Evolutionary conservation across 2,797 vertebrate genomes (phyloP).

Genomic region (Gymnodraco acuticeps): DNA sequence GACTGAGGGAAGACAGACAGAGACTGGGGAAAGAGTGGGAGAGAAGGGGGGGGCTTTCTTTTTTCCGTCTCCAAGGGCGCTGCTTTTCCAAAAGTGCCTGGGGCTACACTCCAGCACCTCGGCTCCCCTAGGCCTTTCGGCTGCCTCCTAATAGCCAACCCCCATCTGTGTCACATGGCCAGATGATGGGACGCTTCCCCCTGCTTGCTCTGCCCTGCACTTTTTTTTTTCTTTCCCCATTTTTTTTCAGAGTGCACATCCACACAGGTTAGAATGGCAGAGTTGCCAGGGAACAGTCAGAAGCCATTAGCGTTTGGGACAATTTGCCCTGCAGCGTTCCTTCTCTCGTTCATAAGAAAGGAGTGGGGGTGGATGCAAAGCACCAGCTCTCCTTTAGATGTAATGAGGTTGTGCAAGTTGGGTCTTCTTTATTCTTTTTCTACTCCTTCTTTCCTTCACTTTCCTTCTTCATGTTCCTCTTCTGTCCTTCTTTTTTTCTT

Average conservation of each 20-base stretch:
- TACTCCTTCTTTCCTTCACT: constrained; percentile 61
- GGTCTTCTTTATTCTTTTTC: constrained; percentile 79
- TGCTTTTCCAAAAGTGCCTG: constrained; percentile 97
- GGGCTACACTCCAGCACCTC: constrained; percentile 98
- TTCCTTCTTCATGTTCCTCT: constrained; percentile 44
- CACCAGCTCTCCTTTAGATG: constrained; percentile 85
- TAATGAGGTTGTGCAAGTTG: constrained; percentile 89
- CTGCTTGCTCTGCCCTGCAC: constrained; percentile 85
- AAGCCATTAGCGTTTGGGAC: constrained; percentile 99
- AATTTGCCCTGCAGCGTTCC: constrained; percentile 98
- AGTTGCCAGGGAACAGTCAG: constrained; percentile 99
- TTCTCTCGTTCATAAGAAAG: constrained; percentile 93
- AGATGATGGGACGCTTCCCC: constrained; percentile 97
- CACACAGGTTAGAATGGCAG: constrained; percentile 98
- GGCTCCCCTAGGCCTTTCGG: constrained; percentile 97
- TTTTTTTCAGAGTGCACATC: constrained; percentile 93
- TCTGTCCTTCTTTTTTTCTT: constrained; percentile 51
- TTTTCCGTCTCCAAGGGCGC: constrained; percentile 90
- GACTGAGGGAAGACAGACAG: constrained; percentile 62
- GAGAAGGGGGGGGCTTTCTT: constrained; percentile 57
- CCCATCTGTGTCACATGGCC: constrained; percentile 99
- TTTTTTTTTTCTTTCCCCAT: constrained; percentile 64
- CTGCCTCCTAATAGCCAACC: constrained; percentile 98
- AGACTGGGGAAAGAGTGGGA: constrained; percentile 44
- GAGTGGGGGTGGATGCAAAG: constrained; percentile 86